These are phyloP conservation scores for Phrynocephalus forsythii DNA, from an alignment of 2,797 vertebrate genomes.

Conservation along the genomic window DNA sequence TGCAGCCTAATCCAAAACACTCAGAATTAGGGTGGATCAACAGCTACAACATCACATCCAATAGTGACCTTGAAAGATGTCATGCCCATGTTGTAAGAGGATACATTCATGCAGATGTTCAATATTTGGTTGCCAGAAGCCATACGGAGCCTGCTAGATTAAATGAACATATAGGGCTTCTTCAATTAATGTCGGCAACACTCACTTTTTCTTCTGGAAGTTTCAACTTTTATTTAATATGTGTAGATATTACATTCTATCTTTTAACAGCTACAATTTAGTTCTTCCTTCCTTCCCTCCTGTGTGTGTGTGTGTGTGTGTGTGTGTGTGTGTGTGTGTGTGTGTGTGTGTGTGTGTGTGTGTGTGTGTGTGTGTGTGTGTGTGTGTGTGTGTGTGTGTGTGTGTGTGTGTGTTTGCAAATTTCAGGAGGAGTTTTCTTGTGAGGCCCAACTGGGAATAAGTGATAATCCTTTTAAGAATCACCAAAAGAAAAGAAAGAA, in stretches of 20 bases:
- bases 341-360: background rate
- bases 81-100: background rate
- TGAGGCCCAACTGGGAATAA: conserved; percentile 17
- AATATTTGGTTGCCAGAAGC: background rate
- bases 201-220: background rate
- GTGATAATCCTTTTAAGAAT: conserved; percentile 39
- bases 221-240: background rate
- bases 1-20: background rate
- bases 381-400: too few species aligned
- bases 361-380: too few species aligned
- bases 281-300: conserved; percentile 6
- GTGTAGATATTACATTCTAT: conserved; percentile 17
- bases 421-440: conserved; percentile 40
- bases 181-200: background rate
- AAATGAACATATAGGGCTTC: background rate
- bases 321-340: too few species aligned
- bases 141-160: background rate
- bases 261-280: conserved; percentile 1
- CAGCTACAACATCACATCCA: background rate
- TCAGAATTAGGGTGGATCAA: background rate
- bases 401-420: conserved; percentile 2
- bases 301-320: background rate
- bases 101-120: background rate
- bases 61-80: background rate
- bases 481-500: conserved; percentile 24